Evolutionary conservation across 2,888 invertebrate species (phyloP).

Genomic region (Ptilodon capucinus): DNA sequence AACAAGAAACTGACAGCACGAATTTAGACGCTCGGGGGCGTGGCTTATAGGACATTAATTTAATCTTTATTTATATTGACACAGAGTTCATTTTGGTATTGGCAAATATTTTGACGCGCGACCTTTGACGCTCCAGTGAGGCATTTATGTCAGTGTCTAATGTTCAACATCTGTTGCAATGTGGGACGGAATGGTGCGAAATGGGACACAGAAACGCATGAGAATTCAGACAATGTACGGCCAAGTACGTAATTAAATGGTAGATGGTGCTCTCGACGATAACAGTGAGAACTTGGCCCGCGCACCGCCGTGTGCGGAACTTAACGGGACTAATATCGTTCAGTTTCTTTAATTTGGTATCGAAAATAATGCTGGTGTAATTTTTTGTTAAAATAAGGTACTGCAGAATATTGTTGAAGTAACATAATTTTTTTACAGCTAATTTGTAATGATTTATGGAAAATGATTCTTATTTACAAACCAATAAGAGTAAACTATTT

Average conservation of each 20-base stretch:
- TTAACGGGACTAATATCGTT: neutral
- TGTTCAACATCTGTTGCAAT: constrained; percentile 30
- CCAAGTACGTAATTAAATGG: neutral
- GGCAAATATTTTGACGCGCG: no score
- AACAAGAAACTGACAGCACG: no score
- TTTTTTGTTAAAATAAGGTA: neutral
- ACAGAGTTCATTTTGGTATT: no score
- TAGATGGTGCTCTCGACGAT: neutral
- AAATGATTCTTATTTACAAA: no score
- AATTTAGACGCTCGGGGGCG: no score
- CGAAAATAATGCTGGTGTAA: neutral
- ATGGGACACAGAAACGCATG: constrained; percentile 34
- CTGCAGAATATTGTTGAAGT: neutral
- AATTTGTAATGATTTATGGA: no score
- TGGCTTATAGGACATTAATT: no score
- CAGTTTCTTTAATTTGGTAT: neutral
- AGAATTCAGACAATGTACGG: constrained; percentile 24
- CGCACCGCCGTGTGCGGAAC: neutral
- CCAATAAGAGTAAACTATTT: no score
- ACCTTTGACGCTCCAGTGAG: no score
- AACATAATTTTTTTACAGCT: no score
- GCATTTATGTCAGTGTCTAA: constrained; percentile 5
- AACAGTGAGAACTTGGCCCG: neutral
- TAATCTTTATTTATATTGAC: no score
- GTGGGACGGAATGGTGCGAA: constrained; percentile 25